Conservation (phyloP, 2,797 vertebrate species). For the Uromys caudimaculatus region DNA sequence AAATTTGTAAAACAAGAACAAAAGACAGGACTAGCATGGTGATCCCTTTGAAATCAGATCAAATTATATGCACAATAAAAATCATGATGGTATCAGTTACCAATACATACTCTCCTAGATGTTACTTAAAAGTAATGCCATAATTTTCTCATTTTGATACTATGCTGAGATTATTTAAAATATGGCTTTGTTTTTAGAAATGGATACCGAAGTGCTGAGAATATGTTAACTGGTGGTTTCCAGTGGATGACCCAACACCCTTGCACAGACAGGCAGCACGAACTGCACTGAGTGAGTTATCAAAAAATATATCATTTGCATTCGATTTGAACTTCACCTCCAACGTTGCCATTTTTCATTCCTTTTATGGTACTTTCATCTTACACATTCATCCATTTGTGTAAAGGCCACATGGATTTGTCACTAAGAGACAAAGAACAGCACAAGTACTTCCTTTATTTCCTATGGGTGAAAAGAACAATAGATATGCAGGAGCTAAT, state of each 20-base stretch:
- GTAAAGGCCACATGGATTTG: neutral
- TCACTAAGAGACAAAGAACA: neutral
- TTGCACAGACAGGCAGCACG: neutral
- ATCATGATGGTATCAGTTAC: constrained; percentile 40
- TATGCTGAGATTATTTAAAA: constrained; percentile 23
- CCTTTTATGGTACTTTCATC: neutral
- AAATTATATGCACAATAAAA: constrained; percentile 53
- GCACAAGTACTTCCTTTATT: neutral
- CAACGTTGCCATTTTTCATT: neutral
- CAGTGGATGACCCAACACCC: neutral
- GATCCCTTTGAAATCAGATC: constrained; percentile 55
- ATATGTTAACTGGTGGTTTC: neutral
- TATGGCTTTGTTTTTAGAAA: constrained; percentile 22
- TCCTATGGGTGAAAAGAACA: too few species aligned
- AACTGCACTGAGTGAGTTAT: neutral
- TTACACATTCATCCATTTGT: neutral
- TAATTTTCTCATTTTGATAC: constrained; percentile 62
- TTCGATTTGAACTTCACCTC: neutral
- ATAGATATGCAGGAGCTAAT: neutral
- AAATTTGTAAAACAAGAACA: constrained; percentile 83
- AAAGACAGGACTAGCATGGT: constrained; percentile 75
- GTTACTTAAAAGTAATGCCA: constrained; percentile 76
- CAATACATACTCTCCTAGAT: neutral
- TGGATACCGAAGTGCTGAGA: neutral
- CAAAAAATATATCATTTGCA: neutral